A percentile compares a stretch with the other conserved stretches of the same genome.
These are phyloP conservation scores for Amphiprion percula DNA, from an alignment of 2,113 vertebrate genomes.

Conservation along the genomic window DNA sequence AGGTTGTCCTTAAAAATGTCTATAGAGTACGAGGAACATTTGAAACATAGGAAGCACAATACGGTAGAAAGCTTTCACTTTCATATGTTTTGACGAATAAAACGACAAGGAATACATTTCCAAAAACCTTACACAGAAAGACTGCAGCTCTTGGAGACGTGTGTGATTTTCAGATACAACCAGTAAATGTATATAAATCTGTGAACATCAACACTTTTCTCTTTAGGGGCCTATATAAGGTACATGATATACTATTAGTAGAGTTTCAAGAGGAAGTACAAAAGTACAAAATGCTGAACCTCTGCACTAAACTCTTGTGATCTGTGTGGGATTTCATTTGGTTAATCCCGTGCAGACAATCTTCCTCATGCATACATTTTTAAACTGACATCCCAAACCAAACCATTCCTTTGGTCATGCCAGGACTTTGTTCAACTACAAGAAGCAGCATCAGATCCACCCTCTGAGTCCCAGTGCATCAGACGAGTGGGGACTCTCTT, in stretches of 20 bases:
- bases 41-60: too few species aligned
- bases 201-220: not conserved
- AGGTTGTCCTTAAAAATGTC: too few species aligned
- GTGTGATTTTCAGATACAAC: not conserved
- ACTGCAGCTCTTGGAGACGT: not conserved
- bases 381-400: constrained; percentile 55
- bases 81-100: too few species aligned
- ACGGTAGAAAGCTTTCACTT: not conserved
- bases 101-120: too few species aligned
- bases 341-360: constrained; percentile 32
- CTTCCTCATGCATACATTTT: constrained; percentile 48
- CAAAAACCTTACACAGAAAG: not conserved
- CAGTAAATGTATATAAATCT: not conserved
- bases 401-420: constrained; percentile 62
- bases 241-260: not conserved
- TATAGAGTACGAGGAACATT: too few species aligned
- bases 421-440: constrained; percentile 51
- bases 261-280: not conserved
- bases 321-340: not conserved
- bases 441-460: constrained; percentile 64
- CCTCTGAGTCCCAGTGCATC: constrained; percentile 53
- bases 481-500: constrained; percentile 59
- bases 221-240: not conserved
- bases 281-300: not conserved
- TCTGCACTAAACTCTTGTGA: not conserved